Conservation (phyloP, 2,797 vertebrate genomes). For the Cottoperca gobio region DNA sequence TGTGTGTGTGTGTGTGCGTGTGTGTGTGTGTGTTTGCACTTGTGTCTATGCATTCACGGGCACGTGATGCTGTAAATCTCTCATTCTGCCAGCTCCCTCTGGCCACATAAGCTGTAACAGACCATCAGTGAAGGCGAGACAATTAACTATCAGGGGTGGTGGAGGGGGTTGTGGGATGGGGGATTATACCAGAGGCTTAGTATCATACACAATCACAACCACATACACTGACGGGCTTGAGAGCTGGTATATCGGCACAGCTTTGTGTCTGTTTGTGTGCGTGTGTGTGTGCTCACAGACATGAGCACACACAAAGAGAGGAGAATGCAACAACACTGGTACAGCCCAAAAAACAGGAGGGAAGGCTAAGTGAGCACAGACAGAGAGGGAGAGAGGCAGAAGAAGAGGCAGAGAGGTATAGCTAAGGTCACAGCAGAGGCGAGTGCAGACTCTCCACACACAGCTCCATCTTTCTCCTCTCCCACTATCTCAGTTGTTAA, state of each 20-base stretch:
- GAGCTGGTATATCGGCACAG: slow-evolving; percentile 57
- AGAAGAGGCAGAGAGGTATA: slow-evolving; percentile 54
- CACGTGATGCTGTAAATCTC: slow-evolving; percentile 60
- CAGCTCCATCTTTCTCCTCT: slow-evolving; percentile 29
- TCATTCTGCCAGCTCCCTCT: slow-evolving; percentile 65
- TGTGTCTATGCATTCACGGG: slow-evolving; percentile 51
- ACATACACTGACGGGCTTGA: slow-evolving; percentile 61
- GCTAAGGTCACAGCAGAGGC: slow-evolving; percentile 69
- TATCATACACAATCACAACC: slow-evolving; percentile 77
- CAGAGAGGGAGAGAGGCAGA: slow-evolving; percentile 50
- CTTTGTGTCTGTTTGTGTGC: slow-evolving; percentile 53
- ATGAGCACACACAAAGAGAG: slow-evolving; percentile 46
- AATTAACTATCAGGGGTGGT: slow-evolving; percentile 79
- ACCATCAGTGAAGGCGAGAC: slow-evolving; percentile 83
- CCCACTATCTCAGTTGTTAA: slow-evolving; percentile 73
- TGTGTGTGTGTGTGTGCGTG: slow-evolving; percentile 37
- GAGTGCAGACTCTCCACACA: slow-evolving; percentile 41
- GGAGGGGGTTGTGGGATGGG: slow-evolving; percentile 33
- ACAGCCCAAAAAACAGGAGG: slow-evolving; percentile 62
- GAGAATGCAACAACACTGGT: slow-evolving; percentile 53
- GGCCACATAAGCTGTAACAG: slow-evolving; percentile 82
- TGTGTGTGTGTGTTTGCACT: slow-evolving; percentile 30
- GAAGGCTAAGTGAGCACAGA: slow-evolving; percentile 45
- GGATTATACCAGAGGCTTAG: slow-evolving; percentile 74
- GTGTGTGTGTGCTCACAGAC: slow-evolving; percentile 17